Evolutionary conservation across 2,113 vertebrate species (phyloP), one percentile per base, ranked within the genome.

Genomic region (Xerus inauris): DNA sequence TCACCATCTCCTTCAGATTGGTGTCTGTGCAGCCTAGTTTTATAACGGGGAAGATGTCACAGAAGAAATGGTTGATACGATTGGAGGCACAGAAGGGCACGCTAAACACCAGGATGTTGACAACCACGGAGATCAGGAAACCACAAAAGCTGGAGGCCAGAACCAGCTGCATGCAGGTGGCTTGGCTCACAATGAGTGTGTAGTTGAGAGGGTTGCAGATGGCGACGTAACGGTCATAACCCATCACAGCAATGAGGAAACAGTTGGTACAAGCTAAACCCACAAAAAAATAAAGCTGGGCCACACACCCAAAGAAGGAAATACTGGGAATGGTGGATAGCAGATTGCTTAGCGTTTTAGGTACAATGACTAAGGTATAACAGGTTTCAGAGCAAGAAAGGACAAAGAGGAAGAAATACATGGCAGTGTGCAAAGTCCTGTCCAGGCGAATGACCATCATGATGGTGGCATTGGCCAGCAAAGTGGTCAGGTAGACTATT

Each of bases 191-290:
- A 1, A 96, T 93, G 69, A 96, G 57, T 0, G 19, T 91, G 22
- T 96, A 97, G 54, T 95, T 96, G 11, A 98, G 94, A 54, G 95
- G 97, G n/a, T 92, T 91, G 85, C 97, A 98, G 85, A 97, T 97
- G 72, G 97, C 96, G 7, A 88, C 81, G 1, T 96, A 98, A 28
- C 62, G 88, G 42, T 97, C 94, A 12, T 96, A 97, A 38, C 96
- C 84, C 97, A 97, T 95, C 6, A 86, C 96, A 0, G 94, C 93
- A 20, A 97, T 94, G 40, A 97, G 86, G 67, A 97, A 95, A 11
- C 95, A 96, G 69, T 97, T 96, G 72, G 96, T 97, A 17, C 94
- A 97, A 22, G 93, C 88, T 3, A 97, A 96, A 17, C 93, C 85
- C 51, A 96, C 83, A 32, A 97, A 97, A 40, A 91, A 93, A 54